Evolutionary conservation across 1,140 invertebrate species (phyloP).

Genomic region (Protaetia brevitarsis): DNA sequence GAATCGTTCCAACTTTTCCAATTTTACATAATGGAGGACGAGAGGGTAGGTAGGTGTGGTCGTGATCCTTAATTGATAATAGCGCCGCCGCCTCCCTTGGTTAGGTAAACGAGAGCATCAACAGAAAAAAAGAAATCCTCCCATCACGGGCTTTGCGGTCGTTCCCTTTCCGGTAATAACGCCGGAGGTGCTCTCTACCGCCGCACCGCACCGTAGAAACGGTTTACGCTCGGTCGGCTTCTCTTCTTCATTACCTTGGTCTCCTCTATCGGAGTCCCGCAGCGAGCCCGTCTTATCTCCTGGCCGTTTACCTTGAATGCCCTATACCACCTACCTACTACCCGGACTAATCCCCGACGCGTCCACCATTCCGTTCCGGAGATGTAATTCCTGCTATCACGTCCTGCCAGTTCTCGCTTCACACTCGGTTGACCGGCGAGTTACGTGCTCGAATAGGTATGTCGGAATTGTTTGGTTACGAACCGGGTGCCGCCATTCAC

Average conservation of each 20-base stretch:
- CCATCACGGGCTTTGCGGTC: neutral
- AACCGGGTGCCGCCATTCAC: constrained; percentile 13
- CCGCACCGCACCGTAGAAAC: neutral
- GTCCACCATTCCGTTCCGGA: constrained; percentile 16
- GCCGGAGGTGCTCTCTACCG: neutral
- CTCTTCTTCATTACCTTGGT: constrained; percentile 17
- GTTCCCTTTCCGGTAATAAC: constrained; percentile 9
- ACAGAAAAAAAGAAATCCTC: neutral
- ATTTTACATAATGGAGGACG: too few species aligned
- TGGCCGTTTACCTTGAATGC: constrained; percentile 15
- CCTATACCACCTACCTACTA: constrained; percentile 12
- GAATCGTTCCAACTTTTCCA: too few species aligned
- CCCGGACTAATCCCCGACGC: constrained; percentile 11
- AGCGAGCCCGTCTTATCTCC: constrained; percentile 15
- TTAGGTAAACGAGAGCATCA: neutral
- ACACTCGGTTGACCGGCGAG: constrained; percentile 23
- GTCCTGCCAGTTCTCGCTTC: constrained; percentile 19
- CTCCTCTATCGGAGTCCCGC: constrained; percentile 10
- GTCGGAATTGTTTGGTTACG: constrained; percentile 22
- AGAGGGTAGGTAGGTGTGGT: too few species aligned
- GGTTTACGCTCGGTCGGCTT: constrained; percentile 10
- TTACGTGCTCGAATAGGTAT: constrained; percentile 32
- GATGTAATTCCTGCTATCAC: constrained; percentile 22
- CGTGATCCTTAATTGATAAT: neutral
- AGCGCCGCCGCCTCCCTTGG: neutral